These are phyloP conservation scores for Okamejei kenojei DNA, from an alignment of 2,797 vertebrate genomes.

Conservation along the genomic window DNA sequence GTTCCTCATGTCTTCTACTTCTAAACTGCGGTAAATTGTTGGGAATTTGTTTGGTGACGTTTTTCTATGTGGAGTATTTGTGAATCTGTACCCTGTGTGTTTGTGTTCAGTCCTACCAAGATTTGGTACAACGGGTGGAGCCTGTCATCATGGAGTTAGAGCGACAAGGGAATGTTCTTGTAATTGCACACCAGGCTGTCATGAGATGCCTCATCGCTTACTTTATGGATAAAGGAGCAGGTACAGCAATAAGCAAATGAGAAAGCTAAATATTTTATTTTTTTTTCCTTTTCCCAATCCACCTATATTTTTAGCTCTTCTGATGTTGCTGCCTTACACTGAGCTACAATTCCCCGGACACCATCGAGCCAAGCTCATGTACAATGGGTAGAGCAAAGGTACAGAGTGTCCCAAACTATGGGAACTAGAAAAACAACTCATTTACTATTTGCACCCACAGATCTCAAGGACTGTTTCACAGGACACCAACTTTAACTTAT, in stretches of 20 bases:
- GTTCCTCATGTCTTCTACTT: background rate
- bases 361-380: too few relatives aligned
- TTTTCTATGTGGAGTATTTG: background rate
- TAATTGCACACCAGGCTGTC: constrained; percentile 91
- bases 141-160: constrained; percentile 96
- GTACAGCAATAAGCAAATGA: constrained; percentile 51
- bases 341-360: too few relatives aligned
- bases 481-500: too few relatives aligned
- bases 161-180: constrained; percentile 83
- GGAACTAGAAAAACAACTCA: background rate
- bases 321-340: background rate
- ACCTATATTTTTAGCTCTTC: background rate
- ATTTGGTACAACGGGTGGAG: constrained; percentile 89
- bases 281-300: background rate
- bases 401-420: background rate
- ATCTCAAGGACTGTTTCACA: background rate
- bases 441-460: too few relatives aligned
- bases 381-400: too few relatives aligned
- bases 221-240: constrained; percentile 92
- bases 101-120: constrained; percentile 81
- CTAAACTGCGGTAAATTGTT: background rate
- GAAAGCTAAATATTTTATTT: background rate
- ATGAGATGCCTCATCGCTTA: constrained; percentile 95
- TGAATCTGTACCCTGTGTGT: background rate
- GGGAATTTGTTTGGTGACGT: constrained; percentile 22